phyloP scores from a whole-genome alignment of 2,888 invertebrate genomes.

The Drosophila robusta region DNA sequence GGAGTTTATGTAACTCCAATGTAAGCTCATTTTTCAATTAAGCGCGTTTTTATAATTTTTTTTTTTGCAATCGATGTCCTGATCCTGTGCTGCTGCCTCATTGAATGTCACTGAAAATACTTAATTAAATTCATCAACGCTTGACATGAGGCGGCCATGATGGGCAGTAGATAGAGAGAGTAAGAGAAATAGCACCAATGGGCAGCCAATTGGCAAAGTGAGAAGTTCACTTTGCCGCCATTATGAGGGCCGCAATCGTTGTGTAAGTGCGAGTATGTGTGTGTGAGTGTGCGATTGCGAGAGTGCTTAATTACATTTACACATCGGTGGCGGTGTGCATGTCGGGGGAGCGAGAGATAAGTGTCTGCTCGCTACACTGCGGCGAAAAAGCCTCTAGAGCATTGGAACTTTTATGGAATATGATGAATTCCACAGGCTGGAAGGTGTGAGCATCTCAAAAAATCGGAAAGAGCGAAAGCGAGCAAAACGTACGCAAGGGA shows the following conservation, averaged over 20 bases:
- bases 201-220: constrained; percentile 70
- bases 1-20: neutral
- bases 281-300: constrained; percentile 45
- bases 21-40: constrained; percentile 63
- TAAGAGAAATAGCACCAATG: constrained; percentile 12
- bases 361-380: constrained; percentile 25
- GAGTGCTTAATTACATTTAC: constrained; percentile 76
- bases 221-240: constrained; percentile 71
- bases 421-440: constrained; percentile 4
- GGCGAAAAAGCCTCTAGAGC: neutral
- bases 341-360: constrained; percentile 1
- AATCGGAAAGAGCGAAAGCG: neutral
- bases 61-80: constrained; percentile 12
- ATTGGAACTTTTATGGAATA: constrained; percentile 16
- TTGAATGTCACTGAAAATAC: constrained; percentile 76
- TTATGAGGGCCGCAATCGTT: constrained; percentile 49
- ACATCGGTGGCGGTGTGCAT: constrained; percentile 46
- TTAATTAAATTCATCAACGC: constrained; percentile 79
- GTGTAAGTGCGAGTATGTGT: constrained; percentile 16
- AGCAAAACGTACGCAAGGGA: neutral
- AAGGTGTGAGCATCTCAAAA: neutral
- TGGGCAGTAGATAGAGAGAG: neutral
- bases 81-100: constrained; percentile 35
- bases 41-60: constrained; percentile 36
- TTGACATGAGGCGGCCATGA: constrained; percentile 58